phyloP scores from a whole-genome alignment of 2,113 vertebrate species.

The Rhagologus leucostigma region DNA sequence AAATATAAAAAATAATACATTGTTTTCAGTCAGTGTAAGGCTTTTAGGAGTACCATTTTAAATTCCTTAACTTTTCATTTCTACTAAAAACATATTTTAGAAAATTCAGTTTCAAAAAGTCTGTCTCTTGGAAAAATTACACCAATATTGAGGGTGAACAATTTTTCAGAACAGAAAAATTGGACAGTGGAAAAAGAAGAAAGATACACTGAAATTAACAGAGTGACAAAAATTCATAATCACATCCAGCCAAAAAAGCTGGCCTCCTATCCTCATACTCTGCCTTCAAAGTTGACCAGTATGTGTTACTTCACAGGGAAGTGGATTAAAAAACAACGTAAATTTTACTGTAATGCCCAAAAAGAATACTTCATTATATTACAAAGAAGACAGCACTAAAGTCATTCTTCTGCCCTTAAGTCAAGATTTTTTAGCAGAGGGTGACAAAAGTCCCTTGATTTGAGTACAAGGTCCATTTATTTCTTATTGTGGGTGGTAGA shows the following conservation, averaged over 20 bases:
- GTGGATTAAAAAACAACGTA: not conserved
- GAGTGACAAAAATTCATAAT: not conserved
- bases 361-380: not conserved
- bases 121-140: not conserved
- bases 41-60: not conserved
- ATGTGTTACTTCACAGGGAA: not conserved
- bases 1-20: not conserved
- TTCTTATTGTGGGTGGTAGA: not conserved
- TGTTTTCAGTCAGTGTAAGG: not conserved
- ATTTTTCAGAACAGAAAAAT: not conserved
- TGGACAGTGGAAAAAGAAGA: not conserved
- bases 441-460: not conserved
- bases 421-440: not conserved
- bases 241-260: fast-evolving
- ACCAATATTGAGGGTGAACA: not conserved
- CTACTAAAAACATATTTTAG: not conserved
- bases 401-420: not conserved
- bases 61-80: not conserved
- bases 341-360: not conserved
- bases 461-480: not conserved
- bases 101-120: not conserved
- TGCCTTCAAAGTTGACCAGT: not conserved
- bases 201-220: not conserved
- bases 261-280: not conserved
- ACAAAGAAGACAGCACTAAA: not conserved